Base-by-base conservation (phyloP, 2,888 invertebrate genomes). In the Scaptomyza parva region DNA sequence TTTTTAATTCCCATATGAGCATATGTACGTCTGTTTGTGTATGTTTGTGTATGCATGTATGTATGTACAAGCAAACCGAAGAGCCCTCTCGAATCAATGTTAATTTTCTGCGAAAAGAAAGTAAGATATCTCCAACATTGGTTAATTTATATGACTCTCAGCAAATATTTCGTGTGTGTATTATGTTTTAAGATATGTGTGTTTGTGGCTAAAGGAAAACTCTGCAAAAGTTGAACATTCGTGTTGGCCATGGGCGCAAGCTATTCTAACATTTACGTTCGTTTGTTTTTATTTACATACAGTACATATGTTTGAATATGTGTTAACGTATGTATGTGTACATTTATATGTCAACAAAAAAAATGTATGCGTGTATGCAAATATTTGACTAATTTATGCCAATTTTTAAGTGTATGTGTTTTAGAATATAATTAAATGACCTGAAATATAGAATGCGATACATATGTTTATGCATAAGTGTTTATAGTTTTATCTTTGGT, bases 71-170 rank as follows among this genome's bases (percentile, higher is more conserved):
- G 11, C 18, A 62, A 53, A 22, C 54, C 48, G 47, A 57, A 51
- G 48, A 65, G 44, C 47, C 41, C 50, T 51, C 44, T 26, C 28
- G 35, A 53, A 57, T 39, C 63, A 59, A 74, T 74, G 70, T 35
- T 59, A 52, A 70, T 55, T 73, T 61, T 54, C 37, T 64, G 54
- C 58, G 30, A 73, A 73, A 74, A 74, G 74, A 74, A 74, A 74
- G 74, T 74, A 62, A 39, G 52, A 52, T 52, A 39, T 30, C 53
- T 53, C 47, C 53, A 20, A 40, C 57, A 58, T 44, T 50, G 57
- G 48, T 52, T 43, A 62, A 55, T 50, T 26, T 52, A 61, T 30
- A 20, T 26, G 39, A 24, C 35, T 33, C 14, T 11, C 18, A 26
- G 40, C 14, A 14, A 48, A 35, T 48, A 17, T 7, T 17, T 33